These are phyloP conservation scores for human DNA, from an alignment of 2,113 vertebrate genomes.

Conservation along the genomic window DNA sequence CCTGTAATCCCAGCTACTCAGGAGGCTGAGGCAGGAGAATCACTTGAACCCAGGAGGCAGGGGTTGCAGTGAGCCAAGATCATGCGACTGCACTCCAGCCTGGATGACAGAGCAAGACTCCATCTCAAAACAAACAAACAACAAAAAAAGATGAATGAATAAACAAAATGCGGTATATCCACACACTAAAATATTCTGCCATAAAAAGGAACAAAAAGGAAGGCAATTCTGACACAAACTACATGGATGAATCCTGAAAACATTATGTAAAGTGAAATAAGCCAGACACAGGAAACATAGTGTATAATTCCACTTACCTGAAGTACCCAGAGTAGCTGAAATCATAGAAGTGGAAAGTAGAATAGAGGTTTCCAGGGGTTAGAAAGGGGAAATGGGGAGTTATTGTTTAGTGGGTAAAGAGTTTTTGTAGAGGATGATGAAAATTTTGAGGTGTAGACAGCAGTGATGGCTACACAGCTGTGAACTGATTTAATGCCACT, in stretches of 20 bases:
- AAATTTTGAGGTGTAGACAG: background rate
- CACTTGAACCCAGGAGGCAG: too few relatives aligned
- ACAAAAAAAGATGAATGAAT: too few relatives aligned
- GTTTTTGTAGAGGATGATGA: background rate
- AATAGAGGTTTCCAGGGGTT: background rate
- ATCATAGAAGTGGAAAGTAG: background rate
- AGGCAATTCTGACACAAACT: background rate
- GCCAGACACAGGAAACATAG: background rate
- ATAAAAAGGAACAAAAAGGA: background rate
- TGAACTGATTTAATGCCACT: background rate
- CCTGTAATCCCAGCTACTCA: too few relatives aligned
- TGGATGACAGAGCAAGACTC: too few relatives aligned
- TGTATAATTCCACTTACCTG: background rate
- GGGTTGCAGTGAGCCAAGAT: too few relatives aligned
- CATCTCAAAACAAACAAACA: too few relatives aligned
- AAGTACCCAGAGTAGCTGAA: background rate
- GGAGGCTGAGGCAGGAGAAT: too few relatives aligned
- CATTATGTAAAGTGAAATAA: background rate
- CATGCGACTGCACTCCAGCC: too few relatives aligned
- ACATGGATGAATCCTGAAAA: background rate
- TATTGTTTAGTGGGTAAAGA: background rate
- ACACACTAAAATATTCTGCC: background rate
- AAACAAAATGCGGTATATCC: background rate
- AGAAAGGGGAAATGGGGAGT: too few relatives aligned
- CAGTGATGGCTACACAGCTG: background rate